Evolutionary conservation across 2,888 invertebrate genomes (phyloP).

Genomic region (Phengaris alcon): DNA sequence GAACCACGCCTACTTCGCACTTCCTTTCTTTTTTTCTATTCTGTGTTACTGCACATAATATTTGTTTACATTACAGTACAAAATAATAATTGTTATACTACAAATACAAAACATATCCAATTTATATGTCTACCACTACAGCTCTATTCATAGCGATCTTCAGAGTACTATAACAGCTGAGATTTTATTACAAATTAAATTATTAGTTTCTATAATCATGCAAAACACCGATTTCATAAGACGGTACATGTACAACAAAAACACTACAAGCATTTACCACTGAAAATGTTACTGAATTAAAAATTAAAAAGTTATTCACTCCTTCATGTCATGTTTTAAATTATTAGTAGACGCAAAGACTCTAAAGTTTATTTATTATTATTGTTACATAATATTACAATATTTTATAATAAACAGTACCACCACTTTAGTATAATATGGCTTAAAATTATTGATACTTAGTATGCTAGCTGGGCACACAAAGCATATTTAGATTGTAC

Average conservation of each 20-base stretch:
- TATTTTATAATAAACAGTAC: neutral
- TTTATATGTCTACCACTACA: neutral
- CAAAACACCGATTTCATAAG: neutral
- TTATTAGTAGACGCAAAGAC: neutral
- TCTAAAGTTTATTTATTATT: neutral
- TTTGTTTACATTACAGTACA: neutral
- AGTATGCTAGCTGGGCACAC: neutral
- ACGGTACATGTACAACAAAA: neutral
- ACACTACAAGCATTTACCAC: constrained; percentile 1
- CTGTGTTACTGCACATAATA: neutral
- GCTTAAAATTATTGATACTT: too few species aligned
- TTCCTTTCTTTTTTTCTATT: too few species aligned
- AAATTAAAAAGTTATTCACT: neutral
- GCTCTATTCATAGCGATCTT: neutral
- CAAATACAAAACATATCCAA: neutral
- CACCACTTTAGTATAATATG: neutral
- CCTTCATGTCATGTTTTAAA: neutral
- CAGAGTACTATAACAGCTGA: too few species aligned
- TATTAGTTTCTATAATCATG: neutral
- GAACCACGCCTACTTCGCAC: too few species aligned
- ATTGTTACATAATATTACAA: neutral
- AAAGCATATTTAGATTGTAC: constrained; percentile 10
- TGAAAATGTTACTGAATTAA: neutral
- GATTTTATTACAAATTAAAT: too few species aligned
- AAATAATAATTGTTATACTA: neutral